Evolutionary conservation across 1,140 invertebrate genomes (phyloP).

Genomic region (Himalopsyche phryganea): DNA sequence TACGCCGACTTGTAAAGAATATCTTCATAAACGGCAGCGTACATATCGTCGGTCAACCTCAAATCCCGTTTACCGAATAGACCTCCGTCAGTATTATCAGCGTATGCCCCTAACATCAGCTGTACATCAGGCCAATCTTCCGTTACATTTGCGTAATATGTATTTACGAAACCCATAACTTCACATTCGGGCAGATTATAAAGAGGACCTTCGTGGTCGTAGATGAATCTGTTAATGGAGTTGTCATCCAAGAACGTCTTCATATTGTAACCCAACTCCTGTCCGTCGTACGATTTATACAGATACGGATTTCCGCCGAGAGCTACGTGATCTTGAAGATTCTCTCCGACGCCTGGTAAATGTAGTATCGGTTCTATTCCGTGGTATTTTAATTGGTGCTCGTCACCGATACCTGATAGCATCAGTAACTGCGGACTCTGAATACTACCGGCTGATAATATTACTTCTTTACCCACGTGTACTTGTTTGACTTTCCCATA

Average conservation of each 20-base stretch:
- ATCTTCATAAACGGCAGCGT: slow-evolving; percentile 62
- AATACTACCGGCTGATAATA: slow-evolving; percentile 68
- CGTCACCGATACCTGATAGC: slow-evolving; percentile 73
- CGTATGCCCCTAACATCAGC: slow-evolving; percentile 65
- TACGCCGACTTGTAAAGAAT: slow-evolving; percentile 65
- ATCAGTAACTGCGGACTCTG: slow-evolving; percentile 77
- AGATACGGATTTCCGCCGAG: slow-evolving; percentile 60
- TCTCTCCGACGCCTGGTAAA: slow-evolving; percentile 73
- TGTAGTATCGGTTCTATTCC: slow-evolving; percentile 56
- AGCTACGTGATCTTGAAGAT: slow-evolving; percentile 76
- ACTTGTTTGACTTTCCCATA: slow-evolving; percentile 49
- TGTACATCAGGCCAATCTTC: slow-evolving; percentile 77
- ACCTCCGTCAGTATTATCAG: slow-evolving; percentile 75
- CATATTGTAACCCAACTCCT: slow-evolving; percentile 58
- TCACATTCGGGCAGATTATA: slow-evolving; percentile 68
- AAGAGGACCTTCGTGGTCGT: slow-evolving; percentile 56
- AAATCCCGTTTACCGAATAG: slow-evolving; percentile 62
- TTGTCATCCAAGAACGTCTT: slow-evolving; percentile 53
- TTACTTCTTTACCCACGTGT: slow-evolving; percentile 62
- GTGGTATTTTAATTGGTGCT: slow-evolving; percentile 57
- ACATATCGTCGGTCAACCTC: slow-evolving; percentile 65
- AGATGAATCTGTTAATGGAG: slow-evolving; percentile 55
- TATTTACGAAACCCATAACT: slow-evolving; percentile 73
- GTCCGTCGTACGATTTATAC: slow-evolving; percentile 46
- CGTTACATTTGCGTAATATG: slow-evolving; percentile 61